These are phyloP conservation scores for Scolopax mira DNA, from an alignment of 2,113 vertebrate genomes.

Conservation along the genomic window DNA sequence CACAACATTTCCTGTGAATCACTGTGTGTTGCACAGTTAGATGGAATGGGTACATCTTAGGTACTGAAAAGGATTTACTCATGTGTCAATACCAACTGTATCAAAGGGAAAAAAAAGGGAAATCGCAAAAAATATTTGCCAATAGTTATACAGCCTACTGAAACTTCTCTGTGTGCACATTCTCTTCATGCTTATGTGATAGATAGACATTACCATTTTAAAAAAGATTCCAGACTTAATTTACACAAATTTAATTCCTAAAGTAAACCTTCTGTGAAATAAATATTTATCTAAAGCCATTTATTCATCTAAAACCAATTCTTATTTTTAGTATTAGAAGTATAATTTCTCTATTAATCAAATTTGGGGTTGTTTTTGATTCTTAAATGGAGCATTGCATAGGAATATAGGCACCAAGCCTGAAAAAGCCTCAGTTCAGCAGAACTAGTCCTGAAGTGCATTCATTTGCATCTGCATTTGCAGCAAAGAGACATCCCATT, in stretches of 20 bases:
- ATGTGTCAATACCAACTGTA: not conserved
- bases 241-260: not conserved
- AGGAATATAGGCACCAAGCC: not conserved
- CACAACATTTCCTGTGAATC: not conserved
- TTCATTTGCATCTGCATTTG: not conserved
- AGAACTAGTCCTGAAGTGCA: not conserved
- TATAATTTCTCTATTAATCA: not conserved
- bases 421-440: not conserved
- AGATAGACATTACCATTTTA: not conserved
- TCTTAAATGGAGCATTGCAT: not conserved
- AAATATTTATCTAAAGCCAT: not conserved
- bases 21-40: not conserved
- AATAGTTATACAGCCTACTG: not conserved
- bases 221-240: not conserved
- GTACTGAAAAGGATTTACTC: not conserved
- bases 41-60: not conserved
- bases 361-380: not conserved
- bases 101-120: not conserved
- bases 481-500: not conserved
- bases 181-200: not conserved
- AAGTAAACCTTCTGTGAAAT: not conserved
- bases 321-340: not conserved
- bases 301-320: not conserved
- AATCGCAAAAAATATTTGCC: not conserved
- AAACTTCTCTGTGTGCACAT: not conserved